Evolutionary conservation across 2,797 vertebrate genomes (phyloP).

Genomic region (Somateria mollissima): DNA sequence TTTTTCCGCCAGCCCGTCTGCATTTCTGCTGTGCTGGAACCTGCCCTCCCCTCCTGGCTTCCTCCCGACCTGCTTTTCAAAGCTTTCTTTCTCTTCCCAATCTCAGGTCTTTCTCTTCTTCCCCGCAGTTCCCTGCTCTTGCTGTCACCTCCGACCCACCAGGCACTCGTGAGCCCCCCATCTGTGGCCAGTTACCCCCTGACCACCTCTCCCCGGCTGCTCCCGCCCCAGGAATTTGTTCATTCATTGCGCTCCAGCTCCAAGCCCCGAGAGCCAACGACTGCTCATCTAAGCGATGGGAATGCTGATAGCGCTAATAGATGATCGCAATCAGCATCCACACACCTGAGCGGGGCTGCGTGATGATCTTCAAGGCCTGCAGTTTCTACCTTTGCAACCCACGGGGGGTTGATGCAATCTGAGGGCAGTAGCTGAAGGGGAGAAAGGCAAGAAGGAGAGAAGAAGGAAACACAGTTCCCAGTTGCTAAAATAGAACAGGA

Average conservation of each 20-base stretch:
- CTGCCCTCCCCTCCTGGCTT: background rate
- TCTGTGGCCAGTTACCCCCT: background rate
- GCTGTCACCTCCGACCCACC: background rate
- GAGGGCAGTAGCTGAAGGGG: constrained; percentile 48
- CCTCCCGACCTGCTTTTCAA: background rate
- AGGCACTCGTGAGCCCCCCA: fast-evolving
- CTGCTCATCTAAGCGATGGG: constrained; percentile 31
- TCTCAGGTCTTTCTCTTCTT: background rate
- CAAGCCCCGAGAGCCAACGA: constrained; percentile 41
- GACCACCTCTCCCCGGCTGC: constrained; percentile 53
- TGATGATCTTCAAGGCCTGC: constrained; percentile 53
- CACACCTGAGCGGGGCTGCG: constrained; percentile 59
- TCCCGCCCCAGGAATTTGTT: background rate
- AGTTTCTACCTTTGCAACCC: constrained; percentile 58
- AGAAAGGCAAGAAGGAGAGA: constrained; percentile 10
- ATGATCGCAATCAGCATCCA: constrained; percentile 65
- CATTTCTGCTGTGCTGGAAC: background rate
- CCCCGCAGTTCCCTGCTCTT: background rate
- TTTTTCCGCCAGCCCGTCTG: background rate
- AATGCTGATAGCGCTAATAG: constrained; percentile 56
- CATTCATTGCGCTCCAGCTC: constrained; percentile 64
- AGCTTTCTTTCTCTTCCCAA: background rate
- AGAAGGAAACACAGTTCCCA: constrained; percentile 53
- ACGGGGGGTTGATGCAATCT: constrained; percentile 35
- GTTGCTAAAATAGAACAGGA: constrained; percentile 63